These are phyloP conservation scores for Ditylenchus dipsaci DNA, from an alignment of 1,140 invertebrate species.

Conservation along the genomic window DNA sequence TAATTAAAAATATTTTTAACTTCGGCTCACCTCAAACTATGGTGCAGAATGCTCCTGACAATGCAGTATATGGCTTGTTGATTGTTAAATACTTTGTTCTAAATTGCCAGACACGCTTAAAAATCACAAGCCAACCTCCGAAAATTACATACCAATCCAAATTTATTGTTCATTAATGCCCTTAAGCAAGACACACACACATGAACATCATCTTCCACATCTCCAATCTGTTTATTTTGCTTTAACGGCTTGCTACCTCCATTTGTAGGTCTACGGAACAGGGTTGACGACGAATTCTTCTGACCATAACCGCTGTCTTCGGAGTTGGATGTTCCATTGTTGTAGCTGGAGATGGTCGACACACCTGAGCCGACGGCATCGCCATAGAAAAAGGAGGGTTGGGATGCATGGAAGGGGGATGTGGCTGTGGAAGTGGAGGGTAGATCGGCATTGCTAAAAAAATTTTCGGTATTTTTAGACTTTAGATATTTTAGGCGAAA, in stretches of 20 bases:
- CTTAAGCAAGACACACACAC: conserved; percentile 97
- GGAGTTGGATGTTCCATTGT: not conserved
- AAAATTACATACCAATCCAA: conserved; percentile 70
- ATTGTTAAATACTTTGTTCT: conserved; percentile 97
- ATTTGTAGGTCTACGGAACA: not conserved
- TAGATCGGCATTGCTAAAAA: not conserved
- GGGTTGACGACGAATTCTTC: not conserved
- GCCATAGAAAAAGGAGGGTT: not conserved
- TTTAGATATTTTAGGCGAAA: too few relatives aligned
- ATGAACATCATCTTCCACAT: conserved; percentile 95
- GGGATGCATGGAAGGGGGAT: not conserved
- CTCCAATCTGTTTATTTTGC: conserved; percentile 9
- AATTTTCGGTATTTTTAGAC: too few relatives aligned
- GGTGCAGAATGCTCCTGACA: conserved; percentile 89
- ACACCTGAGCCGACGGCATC: not conserved
- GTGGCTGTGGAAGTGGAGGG: not conserved
- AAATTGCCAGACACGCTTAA: too few relatives aligned
- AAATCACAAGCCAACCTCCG: too few relatives aligned
- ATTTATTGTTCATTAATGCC: conserved; percentile 99
- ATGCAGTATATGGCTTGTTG: conserved; percentile 96
- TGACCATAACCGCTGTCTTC: not conserved
- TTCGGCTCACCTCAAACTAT: conserved; percentile 11
- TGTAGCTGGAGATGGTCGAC: conserved; percentile 4
- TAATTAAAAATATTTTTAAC: not conserved
- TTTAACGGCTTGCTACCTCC: not conserved